Conservation (phyloP, 2,797 vertebrate species). For the Rhabdomys pumilio region DNA sequence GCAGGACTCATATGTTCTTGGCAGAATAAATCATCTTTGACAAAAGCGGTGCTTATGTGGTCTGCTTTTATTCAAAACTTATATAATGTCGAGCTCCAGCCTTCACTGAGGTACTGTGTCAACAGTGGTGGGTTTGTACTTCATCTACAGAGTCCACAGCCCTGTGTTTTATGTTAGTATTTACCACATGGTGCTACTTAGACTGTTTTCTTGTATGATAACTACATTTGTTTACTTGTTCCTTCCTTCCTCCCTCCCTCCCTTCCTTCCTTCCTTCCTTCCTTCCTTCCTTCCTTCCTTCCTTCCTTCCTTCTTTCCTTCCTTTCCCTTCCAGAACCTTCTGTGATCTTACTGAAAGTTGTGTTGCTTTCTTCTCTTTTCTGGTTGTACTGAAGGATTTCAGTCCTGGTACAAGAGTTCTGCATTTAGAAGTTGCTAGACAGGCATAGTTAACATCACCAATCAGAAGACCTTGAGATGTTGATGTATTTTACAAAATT, state of each 20-base stretch:
- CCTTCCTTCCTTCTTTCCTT: neutral
- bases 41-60: neutral
- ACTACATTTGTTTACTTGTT: neutral
- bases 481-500: neutral
- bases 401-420: neutral
- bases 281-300: no score
- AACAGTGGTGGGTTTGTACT: neutral
- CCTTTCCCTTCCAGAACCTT: neutral
- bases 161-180: neutral
- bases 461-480: neutral
- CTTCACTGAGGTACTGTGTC: neutral
- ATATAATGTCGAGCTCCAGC: neutral
- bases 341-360: neutral
- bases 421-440: neutral
- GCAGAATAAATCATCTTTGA: conserved; percentile 57
- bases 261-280: neutral
- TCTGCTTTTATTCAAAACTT: conserved; percentile 59
- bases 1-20: conserved; percentile 36
- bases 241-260: rapidly evolving
- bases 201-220: neutral
- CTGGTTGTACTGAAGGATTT: neutral
- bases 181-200: neutral
- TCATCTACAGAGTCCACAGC: neutral
- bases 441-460: neutral
- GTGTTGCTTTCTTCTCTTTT: neutral